Conservation (phyloP, 2,888 invertebrate genomes). For the Bugula neritina region DNA sequence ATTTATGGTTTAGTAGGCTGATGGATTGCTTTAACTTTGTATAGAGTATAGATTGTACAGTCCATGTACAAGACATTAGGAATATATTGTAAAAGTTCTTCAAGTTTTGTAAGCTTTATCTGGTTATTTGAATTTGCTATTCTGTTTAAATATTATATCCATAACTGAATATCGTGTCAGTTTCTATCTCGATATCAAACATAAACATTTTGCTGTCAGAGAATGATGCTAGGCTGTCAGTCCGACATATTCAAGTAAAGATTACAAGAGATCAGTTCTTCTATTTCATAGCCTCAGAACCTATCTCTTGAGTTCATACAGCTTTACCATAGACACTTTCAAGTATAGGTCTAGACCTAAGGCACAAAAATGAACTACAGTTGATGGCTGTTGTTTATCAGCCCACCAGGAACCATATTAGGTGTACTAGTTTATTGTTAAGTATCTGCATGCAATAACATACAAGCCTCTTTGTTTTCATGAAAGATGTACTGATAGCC, state of each 20-base stretch:
- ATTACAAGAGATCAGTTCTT: neutral
- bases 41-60: too few species aligned
- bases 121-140: too few species aligned
- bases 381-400: neutral
- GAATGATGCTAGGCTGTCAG: slow-evolving; percentile 14
- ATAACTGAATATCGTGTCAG: neutral
- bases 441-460: neutral
- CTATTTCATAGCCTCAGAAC: neutral
- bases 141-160: neutral
- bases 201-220: slow-evolving; percentile 23
- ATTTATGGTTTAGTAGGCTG: too few species aligned
- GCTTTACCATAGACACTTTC: neutral
- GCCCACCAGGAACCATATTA: neutral
- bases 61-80: too few species aligned
- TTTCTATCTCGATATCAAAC: neutral
- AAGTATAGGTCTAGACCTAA: neutral
- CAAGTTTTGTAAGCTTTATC: too few species aligned
- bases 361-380: neutral
- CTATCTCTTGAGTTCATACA: too few species aligned
- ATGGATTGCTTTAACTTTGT: too few species aligned
- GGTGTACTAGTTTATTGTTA: neutral
- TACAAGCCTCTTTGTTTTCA: neutral
- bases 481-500: neutral
- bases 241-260: neutral
- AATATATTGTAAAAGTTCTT: too few species aligned